Percentiles rank a stretch among this genome's conserved stretches.
Evolutionary conservation across 2,113 vertebrate species (phyloP).

Genomic region (Formicarius rufipectus): DNA sequence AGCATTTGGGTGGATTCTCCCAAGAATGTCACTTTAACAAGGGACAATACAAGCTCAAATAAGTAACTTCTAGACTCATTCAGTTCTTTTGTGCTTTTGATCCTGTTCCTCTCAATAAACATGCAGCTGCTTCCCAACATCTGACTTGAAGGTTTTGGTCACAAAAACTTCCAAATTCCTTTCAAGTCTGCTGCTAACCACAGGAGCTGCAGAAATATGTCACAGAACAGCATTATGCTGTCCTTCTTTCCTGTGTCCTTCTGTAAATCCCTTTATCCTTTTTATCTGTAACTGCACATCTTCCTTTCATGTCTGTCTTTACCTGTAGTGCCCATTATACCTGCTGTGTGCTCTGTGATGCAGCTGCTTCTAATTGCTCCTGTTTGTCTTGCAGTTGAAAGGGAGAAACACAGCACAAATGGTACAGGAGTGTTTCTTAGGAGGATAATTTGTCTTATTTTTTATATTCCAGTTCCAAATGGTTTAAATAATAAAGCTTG

Average conservation of each 20-base stretch:
- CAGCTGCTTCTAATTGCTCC: neutral
- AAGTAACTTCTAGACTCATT: neutral
- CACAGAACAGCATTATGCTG: neutral
- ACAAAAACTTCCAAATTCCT: neutral
- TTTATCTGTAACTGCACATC: neutral
- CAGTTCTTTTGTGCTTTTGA: neutral
- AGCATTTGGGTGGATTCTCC: neutral
- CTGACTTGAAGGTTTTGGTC: neutral
- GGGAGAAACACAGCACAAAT: neutral
- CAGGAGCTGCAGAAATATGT: neutral
- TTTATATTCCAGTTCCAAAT: neutral
- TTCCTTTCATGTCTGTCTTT: neutral
- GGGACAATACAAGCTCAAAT: neutral
- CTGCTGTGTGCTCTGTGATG: neutral
- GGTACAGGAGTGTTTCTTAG: neutral
- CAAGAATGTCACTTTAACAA: neutral
- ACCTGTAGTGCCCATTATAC: accelerated
- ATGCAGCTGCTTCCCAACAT: neutral
- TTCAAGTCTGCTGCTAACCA: neutral
- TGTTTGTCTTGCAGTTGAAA: neutral
- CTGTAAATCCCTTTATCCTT: neutral
- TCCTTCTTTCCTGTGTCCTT: neutral
- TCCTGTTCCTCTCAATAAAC: neutral
- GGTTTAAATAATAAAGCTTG: neutral
- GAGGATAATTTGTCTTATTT: neutral